A percentile compares a stretch with the other conserved stretches of the same genome.
phyloP scores from a whole-genome alignment of 2,797 vertebrate species.

The Steatocranus sp. region DNA sequence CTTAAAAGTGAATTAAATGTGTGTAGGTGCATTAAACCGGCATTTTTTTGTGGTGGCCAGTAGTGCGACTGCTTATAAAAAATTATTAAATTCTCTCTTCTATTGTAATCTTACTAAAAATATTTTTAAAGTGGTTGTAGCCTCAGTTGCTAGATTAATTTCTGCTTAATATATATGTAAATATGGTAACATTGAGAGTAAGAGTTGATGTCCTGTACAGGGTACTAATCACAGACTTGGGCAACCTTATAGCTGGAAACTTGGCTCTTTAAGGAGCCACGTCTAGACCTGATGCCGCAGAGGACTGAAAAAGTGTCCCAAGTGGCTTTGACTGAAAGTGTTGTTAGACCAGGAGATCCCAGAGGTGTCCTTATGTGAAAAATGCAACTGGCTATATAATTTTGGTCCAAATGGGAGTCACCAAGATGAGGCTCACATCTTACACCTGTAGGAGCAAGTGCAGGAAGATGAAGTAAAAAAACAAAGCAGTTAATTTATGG shows the following conservation, averaged over 20 bases:
- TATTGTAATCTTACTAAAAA: not conserved
- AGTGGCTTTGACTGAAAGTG: not conserved
- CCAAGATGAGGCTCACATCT: not conserved
- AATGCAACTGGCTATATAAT: not conserved
- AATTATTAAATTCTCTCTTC: not conserved
- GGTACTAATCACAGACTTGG: not conserved
- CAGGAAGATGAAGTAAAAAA: not conserved
- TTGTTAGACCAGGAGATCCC: not conserved
- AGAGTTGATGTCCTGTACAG: not conserved
- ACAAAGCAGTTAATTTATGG: not conserved
- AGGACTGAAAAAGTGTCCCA: not conserved
- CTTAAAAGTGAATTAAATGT: not conserved
- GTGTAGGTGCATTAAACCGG: not conserved
- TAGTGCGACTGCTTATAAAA: not conserved
- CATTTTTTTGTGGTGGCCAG: not conserved
- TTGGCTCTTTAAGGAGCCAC: not conserved
- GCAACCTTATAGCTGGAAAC: not conserved
- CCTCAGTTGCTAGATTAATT: not conserved
- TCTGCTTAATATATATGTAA: not conserved
- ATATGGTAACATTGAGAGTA: not conserved
- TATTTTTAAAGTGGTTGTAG: not conserved
- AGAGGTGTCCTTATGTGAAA: not conserved
- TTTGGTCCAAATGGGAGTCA: not conserved
- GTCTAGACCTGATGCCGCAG: not conserved
- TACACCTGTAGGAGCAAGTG: not conserved